Percentiles rank a stretch among this genome's conserved stretches.
Conservation (phyloP, 2,113 vertebrate genomes). For the Aplodontia rufa region DNA sequence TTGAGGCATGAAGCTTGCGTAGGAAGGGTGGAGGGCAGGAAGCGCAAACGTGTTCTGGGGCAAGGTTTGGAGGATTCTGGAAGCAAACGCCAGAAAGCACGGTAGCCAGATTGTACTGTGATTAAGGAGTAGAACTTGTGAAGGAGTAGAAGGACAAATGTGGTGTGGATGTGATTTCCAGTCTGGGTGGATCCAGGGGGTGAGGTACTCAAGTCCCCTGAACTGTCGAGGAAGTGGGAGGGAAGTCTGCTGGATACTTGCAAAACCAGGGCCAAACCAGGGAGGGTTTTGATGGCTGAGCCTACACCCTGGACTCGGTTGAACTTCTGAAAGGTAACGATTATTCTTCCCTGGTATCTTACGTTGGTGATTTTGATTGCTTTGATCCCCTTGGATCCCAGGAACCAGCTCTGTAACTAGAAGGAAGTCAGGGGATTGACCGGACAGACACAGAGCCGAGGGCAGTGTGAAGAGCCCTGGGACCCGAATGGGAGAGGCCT, state of each 20-base stretch:
- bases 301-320: background rate
- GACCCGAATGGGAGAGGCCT: background rate
- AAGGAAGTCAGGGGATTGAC: background rate
- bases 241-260: background rate
- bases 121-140: background rate
- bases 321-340: background rate
- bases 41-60: background rate
- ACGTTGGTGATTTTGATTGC: background rate
- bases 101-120: background rate
- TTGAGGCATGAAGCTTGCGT: background rate
- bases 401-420: background rate
- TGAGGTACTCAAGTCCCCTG: background rate
- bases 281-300: background rate
- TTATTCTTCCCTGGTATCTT: background rate
- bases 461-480: background rate
- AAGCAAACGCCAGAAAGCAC: background rate
- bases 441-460: background rate
- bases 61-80: background rate
- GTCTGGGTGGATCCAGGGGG: background rate
- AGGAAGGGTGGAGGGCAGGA: background rate
- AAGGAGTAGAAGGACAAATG: background rate
- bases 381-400: background rate
- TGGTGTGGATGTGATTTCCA: background rate
- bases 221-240: background rate
- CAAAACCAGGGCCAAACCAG: background rate